These are phyloP conservation scores for Saimiri boliviensis DNA, from an alignment of 2,113 vertebrate species.

Conservation along the genomic window DNA sequence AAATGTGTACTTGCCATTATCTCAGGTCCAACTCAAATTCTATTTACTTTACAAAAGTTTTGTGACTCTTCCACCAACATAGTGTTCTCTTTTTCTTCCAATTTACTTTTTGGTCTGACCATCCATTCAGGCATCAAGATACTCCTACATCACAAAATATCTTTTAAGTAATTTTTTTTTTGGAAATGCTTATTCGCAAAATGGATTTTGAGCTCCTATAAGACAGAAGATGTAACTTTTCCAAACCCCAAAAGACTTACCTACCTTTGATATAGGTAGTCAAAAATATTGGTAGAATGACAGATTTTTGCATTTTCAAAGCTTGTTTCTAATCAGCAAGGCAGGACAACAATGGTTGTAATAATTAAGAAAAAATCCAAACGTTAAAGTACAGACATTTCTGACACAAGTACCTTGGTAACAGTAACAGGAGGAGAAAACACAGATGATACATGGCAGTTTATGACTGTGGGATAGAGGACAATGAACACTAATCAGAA, in stretches of 20 bases:
- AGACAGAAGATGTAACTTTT: slow-evolving; percentile 14
- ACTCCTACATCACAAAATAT: background rate
- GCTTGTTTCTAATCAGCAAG: background rate
- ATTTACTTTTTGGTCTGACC: background rate
- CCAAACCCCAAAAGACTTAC: background rate
- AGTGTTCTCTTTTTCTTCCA: background rate
- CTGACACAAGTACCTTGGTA: slow-evolving; percentile 40
- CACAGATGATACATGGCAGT: slow-evolving; percentile 1
- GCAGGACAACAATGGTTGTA: background rate
- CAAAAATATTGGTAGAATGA: slow-evolving; percentile 41
- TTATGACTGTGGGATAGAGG: background rate
- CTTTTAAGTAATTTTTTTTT: background rate
- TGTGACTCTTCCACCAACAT: background rate
- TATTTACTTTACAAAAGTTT: background rate
- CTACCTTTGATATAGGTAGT: slow-evolving; percentile 36
- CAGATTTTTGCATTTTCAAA: background rate
- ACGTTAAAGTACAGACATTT: slow-evolving; percentile 39
- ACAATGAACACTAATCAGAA: slow-evolving; percentile 26
- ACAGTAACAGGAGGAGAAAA: slow-evolving; percentile 53
- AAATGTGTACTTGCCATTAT: accelerated
- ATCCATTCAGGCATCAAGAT: background rate
- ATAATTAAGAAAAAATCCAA: slow-evolving; percentile 32
- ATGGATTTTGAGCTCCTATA: background rate
- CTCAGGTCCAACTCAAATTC: background rate
- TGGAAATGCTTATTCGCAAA: background rate